phyloP scores from a whole-genome alignment of 2,888 invertebrate species.

The Melangyna quadrimaculata region DNA sequence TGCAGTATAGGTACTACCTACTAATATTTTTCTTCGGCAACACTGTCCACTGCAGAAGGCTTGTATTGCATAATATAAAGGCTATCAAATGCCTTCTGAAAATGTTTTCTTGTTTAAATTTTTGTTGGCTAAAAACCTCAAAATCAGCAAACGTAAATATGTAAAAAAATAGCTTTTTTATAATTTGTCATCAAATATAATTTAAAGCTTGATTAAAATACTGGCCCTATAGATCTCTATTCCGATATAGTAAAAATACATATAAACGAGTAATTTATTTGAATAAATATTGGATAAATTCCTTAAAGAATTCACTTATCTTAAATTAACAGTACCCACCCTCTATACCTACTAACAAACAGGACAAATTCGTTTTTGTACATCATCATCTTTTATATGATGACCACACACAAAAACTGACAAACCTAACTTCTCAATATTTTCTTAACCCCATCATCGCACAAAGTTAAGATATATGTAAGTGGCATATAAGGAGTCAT shows the following conservation, averaged over 20 bases:
- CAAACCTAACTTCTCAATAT: conserved; percentile 2
- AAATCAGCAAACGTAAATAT: no score
- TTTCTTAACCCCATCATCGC: neutral
- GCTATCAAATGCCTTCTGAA: no score
- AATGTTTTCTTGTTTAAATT: no score
- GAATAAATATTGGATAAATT: neutral
- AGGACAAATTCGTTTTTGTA: conserved; percentile 34
- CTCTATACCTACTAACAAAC: neutral
- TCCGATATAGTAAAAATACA: neutral
- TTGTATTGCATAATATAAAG: no score
- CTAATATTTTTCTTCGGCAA: no score
- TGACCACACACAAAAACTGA: conserved; percentile 59
- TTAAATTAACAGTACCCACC: neutral
- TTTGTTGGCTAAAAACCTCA: no score
- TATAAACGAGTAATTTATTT: neutral
- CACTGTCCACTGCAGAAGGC: no score
- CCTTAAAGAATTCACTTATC: neutral
- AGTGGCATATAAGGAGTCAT: neutral
- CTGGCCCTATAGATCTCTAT: no score
- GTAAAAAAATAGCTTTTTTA: no score
- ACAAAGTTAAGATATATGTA: neutral
- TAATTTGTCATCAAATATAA: no score
- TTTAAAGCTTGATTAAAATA: no score
- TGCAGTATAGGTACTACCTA: no score
- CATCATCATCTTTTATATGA: conserved; percentile 46